These are phyloP conservation scores for Neodiprion lecontei DNA, from an alignment of 1,140 invertebrate genomes.

Conservation along the genomic window DNA sequence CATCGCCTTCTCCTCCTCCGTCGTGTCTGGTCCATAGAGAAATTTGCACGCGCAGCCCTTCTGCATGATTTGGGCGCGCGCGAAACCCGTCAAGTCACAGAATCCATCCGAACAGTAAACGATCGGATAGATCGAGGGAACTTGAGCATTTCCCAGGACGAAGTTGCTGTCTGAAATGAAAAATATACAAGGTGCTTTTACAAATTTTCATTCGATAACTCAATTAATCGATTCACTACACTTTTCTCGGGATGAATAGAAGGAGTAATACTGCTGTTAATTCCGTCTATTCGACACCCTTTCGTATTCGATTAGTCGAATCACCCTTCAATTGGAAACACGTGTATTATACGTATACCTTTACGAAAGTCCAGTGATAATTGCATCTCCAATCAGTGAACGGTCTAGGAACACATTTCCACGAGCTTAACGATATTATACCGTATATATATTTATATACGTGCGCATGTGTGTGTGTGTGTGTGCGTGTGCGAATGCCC, in stretches of 20 bases:
- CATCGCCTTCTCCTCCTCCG: conserved; percentile 85
- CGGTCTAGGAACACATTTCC: no score
- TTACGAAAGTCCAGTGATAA: no score
- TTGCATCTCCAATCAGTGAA: no score
- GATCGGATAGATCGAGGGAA: conserved; percentile 87
- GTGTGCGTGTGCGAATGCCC: no score
- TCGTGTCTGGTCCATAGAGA: conserved; percentile 90
- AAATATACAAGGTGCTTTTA: conserved; percentile 34
- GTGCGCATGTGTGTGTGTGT: no score
- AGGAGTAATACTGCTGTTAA: no score
- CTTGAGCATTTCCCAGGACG: conserved; percentile 96
- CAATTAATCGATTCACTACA: background rate
- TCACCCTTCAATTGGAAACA: no score
- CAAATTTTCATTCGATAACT: background rate
- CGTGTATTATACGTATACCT: no score
- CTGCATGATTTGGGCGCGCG: conserved; percentile 95
- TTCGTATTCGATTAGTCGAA: no score
- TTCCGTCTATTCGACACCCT: no score
- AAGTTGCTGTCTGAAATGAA: conserved; percentile 93
- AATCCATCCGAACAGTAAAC: conserved; percentile 98
- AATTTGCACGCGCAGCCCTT: conserved; percentile 96
- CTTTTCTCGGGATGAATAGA: background rate
- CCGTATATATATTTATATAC: no score
- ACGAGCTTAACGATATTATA: no score
- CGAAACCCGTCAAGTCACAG: conserved; percentile 93